Evolutionary conservation across 2,888 invertebrate species (phyloP).

Genomic region (Frankliniella intonsa): DNA sequence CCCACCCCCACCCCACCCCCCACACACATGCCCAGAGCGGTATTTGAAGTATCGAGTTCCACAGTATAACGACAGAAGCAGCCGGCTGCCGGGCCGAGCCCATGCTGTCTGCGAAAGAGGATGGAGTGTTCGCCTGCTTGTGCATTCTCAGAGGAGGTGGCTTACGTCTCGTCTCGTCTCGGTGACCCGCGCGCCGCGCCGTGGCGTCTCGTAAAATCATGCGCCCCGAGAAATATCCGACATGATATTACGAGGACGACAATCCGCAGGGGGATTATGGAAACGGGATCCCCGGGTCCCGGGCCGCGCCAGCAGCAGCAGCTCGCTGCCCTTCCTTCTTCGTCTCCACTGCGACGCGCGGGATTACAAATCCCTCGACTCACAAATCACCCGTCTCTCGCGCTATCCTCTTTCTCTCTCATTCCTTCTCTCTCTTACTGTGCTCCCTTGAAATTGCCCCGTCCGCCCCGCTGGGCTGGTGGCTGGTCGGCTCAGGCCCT

Average conservation of each 20-base stretch:
- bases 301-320: not conserved
- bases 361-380: conserved; percentile 26
- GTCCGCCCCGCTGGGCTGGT: too few species aligned
- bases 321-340: not conserved
- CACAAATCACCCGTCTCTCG: conserved; percentile 13
- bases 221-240: conserved; percentile 9
- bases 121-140: too few species aligned
- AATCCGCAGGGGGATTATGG: conserved; percentile 21
- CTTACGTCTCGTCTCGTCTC: too few species aligned
- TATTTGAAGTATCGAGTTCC: conserved; percentile 16
- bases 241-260: conserved; percentile 24
- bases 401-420: not conserved
- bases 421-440: not conserved
- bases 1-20: not conserved
- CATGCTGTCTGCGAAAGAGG: not conserved
- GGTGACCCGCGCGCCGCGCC: not conserved
- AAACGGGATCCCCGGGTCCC: conserved; percentile 3
- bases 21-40: not conserved
- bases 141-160: too few species aligned
- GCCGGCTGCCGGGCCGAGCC: not conserved
- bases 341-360: not conserved
- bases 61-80: not conserved
- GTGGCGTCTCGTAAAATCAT: not conserved
- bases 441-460: too few species aligned
- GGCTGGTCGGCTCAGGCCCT: too few species aligned